Evolutionary conservation across 2,888 invertebrate species (phyloP), one percentile per base, ranked within the genome.

Genomic region (Anagyrus pseudococci): DNA sequence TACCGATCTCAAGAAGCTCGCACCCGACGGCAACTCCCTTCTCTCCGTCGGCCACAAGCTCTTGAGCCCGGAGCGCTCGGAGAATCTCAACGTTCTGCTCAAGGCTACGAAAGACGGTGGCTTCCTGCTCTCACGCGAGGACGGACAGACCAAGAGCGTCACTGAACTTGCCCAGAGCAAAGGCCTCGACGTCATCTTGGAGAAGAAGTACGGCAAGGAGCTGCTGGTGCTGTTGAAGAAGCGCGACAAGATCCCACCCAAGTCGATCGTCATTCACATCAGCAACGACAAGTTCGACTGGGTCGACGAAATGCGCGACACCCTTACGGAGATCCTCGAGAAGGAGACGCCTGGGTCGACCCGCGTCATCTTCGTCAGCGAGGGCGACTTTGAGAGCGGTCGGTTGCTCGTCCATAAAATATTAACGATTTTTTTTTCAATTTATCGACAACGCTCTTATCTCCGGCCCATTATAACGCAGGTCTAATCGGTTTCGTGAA

Each of bases 401-500:
- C 40, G 1, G 47, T 23, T 19, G n/a, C 1, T 19, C n/a, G 43
- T 19, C 10, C 19, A 25, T 17, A 22, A n/a, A 50, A 19, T 10
- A 20, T 17, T 19, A n/a, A 23, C 15, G 10, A 43, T 17, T 25
- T 8, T 20, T 13, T 17, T 43, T 7, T 25, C 40, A 22, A n/a
- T 46, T 56, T 1, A n/a, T n/a, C 7, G 29, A 29, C 29, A 10
- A 29, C 4, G 10, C 29, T 29, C 10, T 29, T 29, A 7, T 4
- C 29, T 29, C 29, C 4, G n/a, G n/a, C n/a, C n/a, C n/a, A n/a
- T n/a, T n/a, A n/a, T n/a, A n/a, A n/a, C n/a, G n/a, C 61, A 33
- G 98, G 98, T 15, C 83, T 96, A 0, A 77, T 95, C 22, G 98
- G 98, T n/a, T 82, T 97, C 57, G 87, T 93, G 0, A 95, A 95